Evolutionary conservation across 1,140 invertebrate species (phyloP), one percentile per base, ranked within the genome.

Genomic region (Centruroides vittatus): DNA sequence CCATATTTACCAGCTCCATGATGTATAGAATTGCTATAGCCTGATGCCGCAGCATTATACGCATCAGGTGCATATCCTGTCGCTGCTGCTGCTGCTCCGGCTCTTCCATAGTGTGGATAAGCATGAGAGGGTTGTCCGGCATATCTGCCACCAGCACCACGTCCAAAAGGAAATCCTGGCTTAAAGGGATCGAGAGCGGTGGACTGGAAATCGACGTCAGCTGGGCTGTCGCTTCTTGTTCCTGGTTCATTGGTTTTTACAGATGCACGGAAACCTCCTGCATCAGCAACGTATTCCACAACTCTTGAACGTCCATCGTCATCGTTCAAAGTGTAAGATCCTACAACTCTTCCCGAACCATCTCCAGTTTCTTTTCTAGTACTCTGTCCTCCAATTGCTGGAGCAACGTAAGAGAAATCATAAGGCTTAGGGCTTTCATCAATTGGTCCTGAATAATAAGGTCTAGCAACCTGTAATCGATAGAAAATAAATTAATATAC

Each of bases 231-330:
- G 50, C 50, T 51, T 51, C 12, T 51, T n/a, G 50, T 51, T 6
- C 50, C 50, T 13, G 50, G 50, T 51, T 51, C 50, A 11, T 51
- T 51, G 50, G 50, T 51, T n/a, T 51, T 13, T 7, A 51, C 50
- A 51, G 12, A 34, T 13, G 70, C 70, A 46, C 69, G 49, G 63
- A 68, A 71, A 13, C 70, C 70, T 11, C 65, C 51, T 13, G 71
- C 66, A 60, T 71, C 70, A 12, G 70, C 68, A 9, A 67, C 61
- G 60, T 71, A 71, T 8, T 66, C 66, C 23, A 71, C 70, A 34
- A 67, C 58, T 47, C 70, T 64, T 11, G 59, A 55, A 4, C 55
- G 54, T 3, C 69, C 70, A 57, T 68, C 64, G 9, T 63, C 65
- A 5, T 64, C 55, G 11, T 57, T 53, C 5, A 69, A 61, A 11